phyloP scores from a whole-genome alignment of 2,888 invertebrate species.

The Andrena flavipes region DNA sequence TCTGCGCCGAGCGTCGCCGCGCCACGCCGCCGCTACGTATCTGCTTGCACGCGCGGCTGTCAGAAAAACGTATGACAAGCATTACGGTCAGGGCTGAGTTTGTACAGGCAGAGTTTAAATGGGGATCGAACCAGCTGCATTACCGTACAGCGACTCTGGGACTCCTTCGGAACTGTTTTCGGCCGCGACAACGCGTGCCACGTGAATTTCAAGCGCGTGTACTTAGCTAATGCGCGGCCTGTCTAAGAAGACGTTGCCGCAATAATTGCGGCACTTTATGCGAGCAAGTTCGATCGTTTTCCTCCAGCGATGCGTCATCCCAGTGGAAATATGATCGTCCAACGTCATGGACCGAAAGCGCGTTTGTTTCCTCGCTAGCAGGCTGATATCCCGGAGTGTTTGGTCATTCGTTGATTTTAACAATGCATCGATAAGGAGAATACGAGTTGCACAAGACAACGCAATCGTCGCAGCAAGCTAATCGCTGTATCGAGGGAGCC shows the following conservation, averaged over 20 bases:
- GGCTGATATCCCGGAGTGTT: neutral
- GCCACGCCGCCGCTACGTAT: slow-evolving; percentile 32
- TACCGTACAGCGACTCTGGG: neutral
- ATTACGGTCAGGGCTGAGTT: slow-evolving; percentile 69
- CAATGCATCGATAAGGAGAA: slow-evolving; percentile 43
- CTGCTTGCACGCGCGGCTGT: slow-evolving; percentile 61
- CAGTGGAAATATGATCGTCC: neutral
- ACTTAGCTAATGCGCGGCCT: neutral
- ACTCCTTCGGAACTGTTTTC: slow-evolving; percentile 3
- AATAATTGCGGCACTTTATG: slow-evolving; percentile 11
- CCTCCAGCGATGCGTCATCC: neutral
- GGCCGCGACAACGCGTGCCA: neutral
- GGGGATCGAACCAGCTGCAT: neutral
- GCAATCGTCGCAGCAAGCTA: slow-evolving; percentile 20
- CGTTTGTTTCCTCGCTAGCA: too few species aligned
- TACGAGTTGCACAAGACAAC: slow-evolving; percentile 34
- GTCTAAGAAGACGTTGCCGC: slow-evolving; percentile 1
- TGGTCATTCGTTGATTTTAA: slow-evolving; percentile 30
- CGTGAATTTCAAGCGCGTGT: neutral
- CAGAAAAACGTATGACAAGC: slow-evolving; percentile 65
- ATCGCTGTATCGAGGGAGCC: slow-evolving; percentile 39
- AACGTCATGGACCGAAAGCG: neutral
- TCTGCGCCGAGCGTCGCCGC: slow-evolving; percentile 66
- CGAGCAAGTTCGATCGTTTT: slow-evolving; percentile 6
- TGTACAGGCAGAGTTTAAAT: slow-evolving; percentile 35